Base-by-base conservation (phyloP, 2,888 invertebrate genomes). In the Brachyptera putata region DNA sequence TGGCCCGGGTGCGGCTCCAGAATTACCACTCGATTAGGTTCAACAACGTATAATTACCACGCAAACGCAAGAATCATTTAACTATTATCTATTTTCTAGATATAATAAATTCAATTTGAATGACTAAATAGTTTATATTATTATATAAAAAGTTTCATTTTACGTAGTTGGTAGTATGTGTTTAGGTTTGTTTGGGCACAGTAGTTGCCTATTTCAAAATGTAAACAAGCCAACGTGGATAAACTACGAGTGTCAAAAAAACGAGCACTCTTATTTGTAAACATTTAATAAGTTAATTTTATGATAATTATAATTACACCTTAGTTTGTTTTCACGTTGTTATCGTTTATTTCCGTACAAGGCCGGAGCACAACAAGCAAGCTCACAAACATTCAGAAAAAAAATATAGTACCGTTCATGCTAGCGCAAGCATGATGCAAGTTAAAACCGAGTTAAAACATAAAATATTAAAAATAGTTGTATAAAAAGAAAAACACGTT, bases 1-100 rank as follows among this genome's bases (percentile, higher is more conserved):
- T 70, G 79, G 79, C 80, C 80, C 78, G 68, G 78, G 53, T 34
- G 39, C 18, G 81, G 80, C 81, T 81, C 82, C 81, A 81, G 80
- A 77, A 79, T 80, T 79, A 63, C n/a, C 63, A 57, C 59, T 50
- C 46, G 34, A 57, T 18, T 30, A 9, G 7, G 30, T 26, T 22
- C 22, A 25, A n/a, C 7, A 5, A 22, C 56, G 18, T 41, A 1
- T 16, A 16, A 2, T 21, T 30, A 7, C 34, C 18, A 3, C 37
- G 3, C 37, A 3, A 13, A 14, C 37, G 37, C n/a, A 37, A 14
- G n/a, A n/a, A n/a, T n/a, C n/a, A n/a, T n/a, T n/a, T n/a, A n/a
- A n/a, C n/a, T n/a, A n/a, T n/a, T n/a, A 3, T 37, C 13, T 37
- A 37, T 16, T 37, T 5, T 37, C 13, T 37, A 3, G 13, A 37